Base-by-base conservation (phyloP, 1,140 invertebrate genomes). In the Cydia fagiglandana region DNA sequence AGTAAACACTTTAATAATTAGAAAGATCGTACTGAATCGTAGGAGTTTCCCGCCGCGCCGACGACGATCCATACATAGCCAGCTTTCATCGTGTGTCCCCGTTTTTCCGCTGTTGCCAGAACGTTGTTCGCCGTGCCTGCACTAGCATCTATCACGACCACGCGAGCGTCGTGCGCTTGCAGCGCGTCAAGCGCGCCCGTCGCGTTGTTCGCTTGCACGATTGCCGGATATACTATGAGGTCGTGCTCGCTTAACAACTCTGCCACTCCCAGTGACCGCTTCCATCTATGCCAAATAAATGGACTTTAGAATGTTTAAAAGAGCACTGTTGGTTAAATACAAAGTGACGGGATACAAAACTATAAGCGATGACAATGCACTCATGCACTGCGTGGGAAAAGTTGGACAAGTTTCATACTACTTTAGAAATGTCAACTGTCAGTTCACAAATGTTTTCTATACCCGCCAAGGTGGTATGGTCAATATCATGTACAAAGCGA, bases 161-260 rank as follows among this genome's bases (percentile, higher is more conserved):
- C 93, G 20, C 96, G 97, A 88, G 93, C 94, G 7, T 91, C 94
- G 56, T 96, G 97, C 91, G 95, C 98, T 94, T 85, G 96, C 9
- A 91, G 94, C 75, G 91, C 97, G 77, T 97, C 98, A 95, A 96
- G 34, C 5, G 66, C n/a, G 7, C 2, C 30, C 13, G 28, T n/a
- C 5, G 13, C 66, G 13, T 38, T 38, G 15, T 30, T 5, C 64
- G 20, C 10, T 15, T 38, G 13, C 64, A 70, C 13, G 1, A 38
- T 38, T 2, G 41, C 30, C 13, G n/a, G 13, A 12, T 70, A 30
- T 13, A 20, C 2, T 38, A 70, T 4, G 3, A 70, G 66, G 15
- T 13, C 28, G 34, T 13, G 4, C 12, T 66, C 15, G 64, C 2
- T 61, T 61, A 61, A 61, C 15, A 17, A 6, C 7, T 61, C 56